These are phyloP conservation scores for Holothuria scabra DNA, from an alignment of 53 echinoderm and acorn worm species.

Conservation along the genomic window DNA sequence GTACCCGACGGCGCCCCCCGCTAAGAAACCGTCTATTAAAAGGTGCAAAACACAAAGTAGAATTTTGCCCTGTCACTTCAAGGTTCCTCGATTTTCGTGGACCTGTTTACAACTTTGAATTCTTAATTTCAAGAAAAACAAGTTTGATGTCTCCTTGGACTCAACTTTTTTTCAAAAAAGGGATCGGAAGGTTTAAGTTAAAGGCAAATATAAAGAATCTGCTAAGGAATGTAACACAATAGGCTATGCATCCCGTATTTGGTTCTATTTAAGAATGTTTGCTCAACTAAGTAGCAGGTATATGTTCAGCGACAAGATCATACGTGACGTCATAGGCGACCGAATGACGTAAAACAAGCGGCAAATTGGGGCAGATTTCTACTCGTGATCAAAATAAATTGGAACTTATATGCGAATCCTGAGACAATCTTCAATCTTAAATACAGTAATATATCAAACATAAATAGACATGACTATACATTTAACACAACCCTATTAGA, in stretches of 20 bases:
- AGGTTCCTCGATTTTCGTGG: neutral
- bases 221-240: constrained; percentile 29
- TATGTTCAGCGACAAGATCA: too few relatives aligned
- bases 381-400: too few relatives aligned
- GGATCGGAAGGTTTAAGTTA: constrained; percentile 5
- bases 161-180: neutral
- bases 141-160: constrained; percentile 21
- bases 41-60: constrained; percentile 1
- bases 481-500: too few relatives aligned
- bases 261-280: neutral
- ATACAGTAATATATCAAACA: too few relatives aligned
- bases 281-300: constrained; percentile 5
- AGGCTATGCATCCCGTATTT: constrained; percentile 3
- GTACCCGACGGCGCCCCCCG: constrained; percentile 27
- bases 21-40: constrained; percentile 6
- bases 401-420: too few relatives aligned
- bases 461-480: too few relatives aligned
- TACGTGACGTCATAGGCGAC: constrained; percentile 1
- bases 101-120: constrained; percentile 19
- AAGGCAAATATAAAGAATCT: constrained; percentile 23
- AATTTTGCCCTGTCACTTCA: constrained; percentile 13
- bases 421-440: too few relatives aligned
- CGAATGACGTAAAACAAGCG: too few relatives aligned
- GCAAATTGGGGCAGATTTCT: too few relatives aligned
- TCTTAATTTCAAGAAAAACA: constrained; percentile 10